Percentiles rank a stretch among this genome's conserved stretches.
phyloP scores from a whole-genome alignment of 2,113 vertebrate species.

The Haliaeetus leucogaster region DNA sequence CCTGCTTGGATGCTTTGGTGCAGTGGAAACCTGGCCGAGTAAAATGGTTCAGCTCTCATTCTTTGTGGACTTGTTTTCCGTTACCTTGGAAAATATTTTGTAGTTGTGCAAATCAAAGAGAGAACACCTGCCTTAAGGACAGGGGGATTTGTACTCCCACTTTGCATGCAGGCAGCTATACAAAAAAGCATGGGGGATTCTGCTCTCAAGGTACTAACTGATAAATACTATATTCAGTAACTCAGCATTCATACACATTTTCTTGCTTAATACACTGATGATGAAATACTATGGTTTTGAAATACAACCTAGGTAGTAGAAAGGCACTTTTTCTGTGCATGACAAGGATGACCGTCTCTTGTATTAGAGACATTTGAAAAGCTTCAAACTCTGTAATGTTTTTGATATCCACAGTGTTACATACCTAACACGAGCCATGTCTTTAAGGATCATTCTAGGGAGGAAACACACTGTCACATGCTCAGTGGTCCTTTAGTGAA shows the following conservation, averaged over 20 bases:
- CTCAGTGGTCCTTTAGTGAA: background rate
- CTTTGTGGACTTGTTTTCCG: background rate
- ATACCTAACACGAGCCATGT: background rate
- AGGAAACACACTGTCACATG: background rate
- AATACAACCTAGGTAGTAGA: background rate
- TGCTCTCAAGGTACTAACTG: background rate
- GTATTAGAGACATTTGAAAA: background rate
- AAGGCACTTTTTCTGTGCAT: background rate
- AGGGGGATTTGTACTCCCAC: background rate
- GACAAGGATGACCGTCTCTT: background rate
- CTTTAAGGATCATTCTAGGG: background rate
- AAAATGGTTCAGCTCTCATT: background rate
- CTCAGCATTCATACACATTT: background rate
- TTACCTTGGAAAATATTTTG: background rate
- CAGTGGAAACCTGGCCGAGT: background rate
- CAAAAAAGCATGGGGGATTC: background rate
- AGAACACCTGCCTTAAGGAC: background rate
- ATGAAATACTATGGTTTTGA: background rate
- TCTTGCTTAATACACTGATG: background rate
- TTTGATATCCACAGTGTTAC: background rate
- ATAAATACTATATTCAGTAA: background rate
- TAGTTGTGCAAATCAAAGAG: background rate
- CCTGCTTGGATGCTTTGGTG: background rate
- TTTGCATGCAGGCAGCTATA: background rate
- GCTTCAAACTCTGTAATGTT: fast-evolving